Conservation (phyloP, 2,888 invertebrate genomes). For the Pseudoips prasinana region DNA sequence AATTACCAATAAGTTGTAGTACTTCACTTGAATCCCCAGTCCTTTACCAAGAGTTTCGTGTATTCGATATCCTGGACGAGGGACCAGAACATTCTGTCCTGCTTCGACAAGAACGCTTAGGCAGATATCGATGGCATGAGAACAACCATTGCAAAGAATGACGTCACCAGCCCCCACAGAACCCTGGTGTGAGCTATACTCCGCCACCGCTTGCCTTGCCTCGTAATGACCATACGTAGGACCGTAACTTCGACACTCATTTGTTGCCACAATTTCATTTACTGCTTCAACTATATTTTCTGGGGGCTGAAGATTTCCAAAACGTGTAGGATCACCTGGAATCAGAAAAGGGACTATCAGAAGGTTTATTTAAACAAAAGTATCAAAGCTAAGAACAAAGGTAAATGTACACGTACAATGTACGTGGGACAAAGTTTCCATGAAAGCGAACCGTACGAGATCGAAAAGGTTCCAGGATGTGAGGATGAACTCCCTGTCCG, state of each 20-base stretch:
- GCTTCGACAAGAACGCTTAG: constrained; percentile 92
- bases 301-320: constrained; percentile 93
- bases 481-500: no score
- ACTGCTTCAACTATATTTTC: constrained; percentile 90
- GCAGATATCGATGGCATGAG: constrained; percentile 95
- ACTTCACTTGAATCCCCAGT: constrained; percentile 88
- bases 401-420: no score
- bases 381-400: no score
- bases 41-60: constrained; percentile 94
- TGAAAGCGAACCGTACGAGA: no score
- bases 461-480: no score
- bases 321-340: constrained; percentile 96
- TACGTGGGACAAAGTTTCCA: no score
- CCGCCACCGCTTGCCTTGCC: constrained; percentile 91
- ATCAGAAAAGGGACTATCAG: constrained; percentile 6
- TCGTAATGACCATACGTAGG: constrained; percentile 89
- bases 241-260: constrained; percentile 92
- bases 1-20: constrained; percentile 86
- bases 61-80: constrained; percentile 95
- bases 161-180: constrained; percentile 85
- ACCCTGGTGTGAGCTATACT: constrained; percentile 87
- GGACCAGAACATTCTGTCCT: constrained; percentile 96
- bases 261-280: constrained; percentile 84
- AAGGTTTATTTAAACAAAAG: no score
- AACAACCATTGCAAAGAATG: constrained; percentile 96